Base-by-base conservation (phyloP, 1,140 invertebrate genomes). In the Drosophila pandora region DNA sequence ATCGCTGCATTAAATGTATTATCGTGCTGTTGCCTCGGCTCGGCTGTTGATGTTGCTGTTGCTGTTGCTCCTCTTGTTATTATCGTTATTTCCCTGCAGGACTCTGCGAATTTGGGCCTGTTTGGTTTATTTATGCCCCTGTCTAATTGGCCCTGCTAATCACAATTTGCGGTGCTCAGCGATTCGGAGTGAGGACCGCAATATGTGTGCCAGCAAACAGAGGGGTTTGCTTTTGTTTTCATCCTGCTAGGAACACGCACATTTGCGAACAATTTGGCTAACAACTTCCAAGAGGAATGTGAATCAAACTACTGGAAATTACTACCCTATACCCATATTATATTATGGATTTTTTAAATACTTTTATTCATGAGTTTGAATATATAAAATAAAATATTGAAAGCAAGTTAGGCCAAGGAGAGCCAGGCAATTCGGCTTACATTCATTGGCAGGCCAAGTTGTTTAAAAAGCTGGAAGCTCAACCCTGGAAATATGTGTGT, bases 61-160 rank as follows among this genome's bases (percentile, higher is more conserved):
- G 25, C 25, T 28, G 5, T 56, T 69, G 43, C 47, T 63, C 30
- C 32, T 49, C 63, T 60, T 53, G 45, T 70, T 64, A 47, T 69
- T 77, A 61, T 55, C 55, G 59, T 59, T 74, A 56, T 47, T 74
- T 59, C 41, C 41, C 41, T 21, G 41, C 41, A 43, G 41, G 34
- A 23, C 48, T 32, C 2, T 43, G 60, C 53, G 43, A 54, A 58
- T 49, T 55, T 34, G 58, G 47, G 60, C 50, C 58, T 43, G 39
- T 43, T 64, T 67, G 59, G 28, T 65, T 77, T 84, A 84, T 84
- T 84, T 87, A 87, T 84, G 68, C 43, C 49, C 32, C 21, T 50
- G 45, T 53, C 77, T 87, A 84, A 77, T 84, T 84, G 68, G 72
- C 60, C 49, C 48, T 58, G 77, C 77, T 84, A 73, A 84, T 85